Base-by-base conservation (phyloP, 2,888 invertebrate genomes). In the Vanessa cardui region DNA sequence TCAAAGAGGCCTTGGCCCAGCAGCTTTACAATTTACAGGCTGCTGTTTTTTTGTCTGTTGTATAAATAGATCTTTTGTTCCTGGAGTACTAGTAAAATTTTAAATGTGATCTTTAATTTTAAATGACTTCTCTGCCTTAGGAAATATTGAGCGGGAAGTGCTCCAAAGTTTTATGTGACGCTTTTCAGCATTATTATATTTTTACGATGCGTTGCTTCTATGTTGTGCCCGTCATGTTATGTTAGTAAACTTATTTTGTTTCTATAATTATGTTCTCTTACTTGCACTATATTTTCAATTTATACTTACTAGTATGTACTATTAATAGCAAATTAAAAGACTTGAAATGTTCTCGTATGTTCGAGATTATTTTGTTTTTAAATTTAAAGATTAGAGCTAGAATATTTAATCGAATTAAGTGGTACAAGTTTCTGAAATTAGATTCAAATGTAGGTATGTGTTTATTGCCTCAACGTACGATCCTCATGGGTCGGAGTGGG, bases 401-500 rank as follows among this genome's bases (percentile, higher is more conserved):
- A 31, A 6, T 7, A 26, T 52, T 26, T 52, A 26, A 52, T 26
- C 26, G 26, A 26, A 54, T 54, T 16, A 31, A 26, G 26, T 54
- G 15, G 5, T 16, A 18, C 52, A 52, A 60, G 46, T 66, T 60
- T 52, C 65, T 26, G 16, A 44, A 33, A 62, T 60, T 6, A 31
- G n/a, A 60, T 54, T 7, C 16, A 31, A 31, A 16, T 46, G 16
- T 20, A 54, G 26, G 18, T 39, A 16, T 54, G 47, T 47, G 31
- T 60, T 60, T 44, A 47, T 47, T 44, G 18, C 26, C 39, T 59
- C 63, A 65, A 60, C 59, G 50, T 66, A 56, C 39, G 39, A 66
- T 56, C 54, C 62, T 52, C 45, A 52, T 62, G 69, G 62, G 66
- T 59, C 46, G 54, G 26, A 62, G 59, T 62, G 44, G 58, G 62